Conservation (phyloP, 2,888 invertebrate species). For the Rutpela maculata region DNA sequence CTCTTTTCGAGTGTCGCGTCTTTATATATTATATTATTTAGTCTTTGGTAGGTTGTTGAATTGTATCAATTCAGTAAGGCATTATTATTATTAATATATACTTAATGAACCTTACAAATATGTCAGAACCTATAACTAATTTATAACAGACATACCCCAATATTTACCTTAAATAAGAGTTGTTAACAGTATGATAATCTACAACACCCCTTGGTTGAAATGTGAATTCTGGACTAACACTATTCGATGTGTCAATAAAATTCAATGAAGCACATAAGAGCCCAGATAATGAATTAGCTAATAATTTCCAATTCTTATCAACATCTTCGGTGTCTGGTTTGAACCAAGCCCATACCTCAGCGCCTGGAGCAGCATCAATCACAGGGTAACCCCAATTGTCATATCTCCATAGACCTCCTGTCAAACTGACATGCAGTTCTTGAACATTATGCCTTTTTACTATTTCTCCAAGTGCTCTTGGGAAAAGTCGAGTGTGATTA, state of each 20-base stretch:
- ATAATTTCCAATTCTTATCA: conserved; percentile 89
- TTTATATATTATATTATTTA: too few relatives aligned
- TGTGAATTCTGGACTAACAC: conserved; percentile 88
- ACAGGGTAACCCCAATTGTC: conserved; percentile 96
- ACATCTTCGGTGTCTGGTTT: conserved; percentile 80
- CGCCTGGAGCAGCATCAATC: conserved; percentile 92
- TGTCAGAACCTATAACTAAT: too few relatives aligned
- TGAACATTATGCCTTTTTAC: conserved; percentile 88
- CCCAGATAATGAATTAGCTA: conserved; percentile 94
- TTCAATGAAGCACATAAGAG: conserved; percentile 97
- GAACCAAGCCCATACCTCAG: conserved; percentile 97
- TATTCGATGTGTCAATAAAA: conserved; percentile 91
- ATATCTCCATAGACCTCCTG: conserved; percentile 96
- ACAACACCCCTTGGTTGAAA: conserved; percentile 85
- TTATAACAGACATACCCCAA: too few relatives aligned
- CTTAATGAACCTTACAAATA: too few relatives aligned
- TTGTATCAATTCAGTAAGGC: too few relatives aligned
- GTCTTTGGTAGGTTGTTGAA: too few relatives aligned
- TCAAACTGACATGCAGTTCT: conserved; percentile 93
- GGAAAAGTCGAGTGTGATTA: conserved; percentile 90
- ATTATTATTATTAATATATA: too few relatives aligned
- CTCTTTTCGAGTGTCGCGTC: too few relatives aligned
- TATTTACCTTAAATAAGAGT: conserved; percentile 67
- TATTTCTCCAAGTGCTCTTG: conserved; percentile 92
- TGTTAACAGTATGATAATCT: conserved; percentile 71